phyloP scores from a whole-genome alignment of 2,113 vertebrate species.

The Promerops cafer region DNA sequence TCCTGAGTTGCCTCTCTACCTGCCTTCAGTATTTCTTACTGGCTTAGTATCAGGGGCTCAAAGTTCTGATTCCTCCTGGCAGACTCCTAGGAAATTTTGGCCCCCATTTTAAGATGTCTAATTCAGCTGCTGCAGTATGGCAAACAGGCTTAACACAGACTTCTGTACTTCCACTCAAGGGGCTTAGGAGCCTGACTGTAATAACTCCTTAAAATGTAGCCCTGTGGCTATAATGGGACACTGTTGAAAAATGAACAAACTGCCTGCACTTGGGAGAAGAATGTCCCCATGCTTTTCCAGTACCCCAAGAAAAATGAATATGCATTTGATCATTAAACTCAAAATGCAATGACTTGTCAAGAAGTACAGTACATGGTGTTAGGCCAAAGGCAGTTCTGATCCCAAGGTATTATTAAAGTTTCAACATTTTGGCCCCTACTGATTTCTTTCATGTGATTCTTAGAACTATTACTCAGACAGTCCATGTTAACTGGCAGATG shows the following conservation, averaged over 20 bases:
- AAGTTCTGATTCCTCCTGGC: background rate
- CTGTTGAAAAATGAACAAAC: background rate
- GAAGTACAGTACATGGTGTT: background rate
- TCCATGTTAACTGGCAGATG: conserved; percentile 4
- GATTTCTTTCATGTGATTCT: background rate
- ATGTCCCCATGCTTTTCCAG: background rate
- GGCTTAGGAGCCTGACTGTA: background rate
- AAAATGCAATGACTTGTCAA: background rate
- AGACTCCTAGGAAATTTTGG: background rate
- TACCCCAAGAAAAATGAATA: background rate
- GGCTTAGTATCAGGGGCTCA: background rate
- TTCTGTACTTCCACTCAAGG: background rate
- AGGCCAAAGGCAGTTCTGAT: background rate
- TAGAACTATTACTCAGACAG: conserved; percentile 21
- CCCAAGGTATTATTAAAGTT: conserved; percentile 15
- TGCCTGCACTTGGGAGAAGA: background rate
- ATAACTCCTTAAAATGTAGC: background rate
- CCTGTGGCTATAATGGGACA: background rate
- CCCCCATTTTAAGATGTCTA: background rate
- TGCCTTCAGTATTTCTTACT: background rate
- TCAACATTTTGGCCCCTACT: background rate
- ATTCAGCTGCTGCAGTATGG: background rate
- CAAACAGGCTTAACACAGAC: background rate
- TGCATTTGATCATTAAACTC: background rate
- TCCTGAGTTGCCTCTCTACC: background rate